These are phyloP conservation scores for Lineus longissimus DNA, from an alignment of 1,140 invertebrate species.

Conservation along the genomic window DNA sequence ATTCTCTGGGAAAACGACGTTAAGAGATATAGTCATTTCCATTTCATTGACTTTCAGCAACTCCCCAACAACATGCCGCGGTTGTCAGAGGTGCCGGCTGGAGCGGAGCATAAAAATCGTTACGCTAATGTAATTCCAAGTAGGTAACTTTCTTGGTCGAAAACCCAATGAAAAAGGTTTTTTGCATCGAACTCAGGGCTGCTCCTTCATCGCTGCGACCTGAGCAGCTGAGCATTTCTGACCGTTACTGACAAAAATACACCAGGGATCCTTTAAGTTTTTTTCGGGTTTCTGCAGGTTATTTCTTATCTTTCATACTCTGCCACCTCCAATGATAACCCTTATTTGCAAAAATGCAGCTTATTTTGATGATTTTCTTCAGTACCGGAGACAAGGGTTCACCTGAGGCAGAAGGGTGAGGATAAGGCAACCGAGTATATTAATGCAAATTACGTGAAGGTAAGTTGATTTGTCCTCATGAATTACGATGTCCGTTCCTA, in stretches of 20 bases:
- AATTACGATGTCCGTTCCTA: no score
- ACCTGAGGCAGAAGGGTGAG: slow-evolving; percentile 62
- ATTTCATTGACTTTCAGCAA: slow-evolving; percentile 23
- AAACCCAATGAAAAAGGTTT: background rate
- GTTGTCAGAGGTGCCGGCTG: slow-evolving; percentile 73
- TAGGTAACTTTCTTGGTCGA: slow-evolving; percentile 23
- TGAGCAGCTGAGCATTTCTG: no score
- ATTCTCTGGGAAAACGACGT: no score
- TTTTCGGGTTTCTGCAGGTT: no score
- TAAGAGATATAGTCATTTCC: background rate
- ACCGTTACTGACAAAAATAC: no score
- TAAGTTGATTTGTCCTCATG: slow-evolving; percentile 23
- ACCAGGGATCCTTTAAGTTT: no score
- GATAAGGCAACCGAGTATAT: slow-evolving; percentile 82
- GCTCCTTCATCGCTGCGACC: no score
- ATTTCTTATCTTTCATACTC: no score
- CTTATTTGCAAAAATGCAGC: background rate
- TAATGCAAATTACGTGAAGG: slow-evolving; percentile 64
- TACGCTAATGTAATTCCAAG: slow-evolving; percentile 87
- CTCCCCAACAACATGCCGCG: slow-evolving; percentile 34
- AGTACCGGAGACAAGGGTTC: slow-evolving; percentile 75
- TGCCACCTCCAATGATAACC: background rate
- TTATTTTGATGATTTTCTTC: slow-evolving; percentile 18
- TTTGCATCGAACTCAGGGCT: no score
- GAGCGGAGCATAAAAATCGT: slow-evolving; percentile 85